These are phyloP conservation scores for Calliscelio sp. DNA, from an alignment of 2,888 invertebrate genomes.

Conservation along the genomic window DNA sequence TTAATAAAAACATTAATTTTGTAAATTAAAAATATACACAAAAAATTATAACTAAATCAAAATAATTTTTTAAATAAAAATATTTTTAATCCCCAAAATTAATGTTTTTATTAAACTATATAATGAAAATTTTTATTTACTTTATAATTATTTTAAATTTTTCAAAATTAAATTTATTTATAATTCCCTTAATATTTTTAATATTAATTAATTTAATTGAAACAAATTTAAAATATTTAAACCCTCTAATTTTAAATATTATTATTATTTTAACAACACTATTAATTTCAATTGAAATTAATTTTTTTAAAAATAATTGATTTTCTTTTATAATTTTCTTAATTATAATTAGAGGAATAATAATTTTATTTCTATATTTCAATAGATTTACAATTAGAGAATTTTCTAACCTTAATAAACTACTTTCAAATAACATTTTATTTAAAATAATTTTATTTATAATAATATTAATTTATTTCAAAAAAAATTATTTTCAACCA, in stretches of 20 bases:
- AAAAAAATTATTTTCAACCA: too few relatives aligned
- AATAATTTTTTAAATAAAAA: conserved; percentile 80
- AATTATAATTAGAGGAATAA: conserved; percentile 89
- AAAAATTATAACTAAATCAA: conserved; percentile 88
- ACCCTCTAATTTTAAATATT: conserved; percentile 78
- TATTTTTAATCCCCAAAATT: conserved; percentile 91
- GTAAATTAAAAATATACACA: conserved; percentile 89
- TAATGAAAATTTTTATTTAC: conserved; percentile 85
- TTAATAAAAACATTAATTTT: conserved; percentile 90
- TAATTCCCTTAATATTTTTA: conserved; percentile 86
- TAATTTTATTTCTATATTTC: conserved; percentile 90
- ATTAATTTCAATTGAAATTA: conserved; percentile 86
- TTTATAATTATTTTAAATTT: too few relatives aligned
- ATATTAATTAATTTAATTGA: too few relatives aligned
- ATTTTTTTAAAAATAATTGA: conserved; percentile 86
- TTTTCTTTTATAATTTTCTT: conserved; percentile 89
- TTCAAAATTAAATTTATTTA: conserved; percentile 86
- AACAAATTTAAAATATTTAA: conserved; percentile 14
- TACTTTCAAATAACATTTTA: too few relatives aligned
- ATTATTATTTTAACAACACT: conserved; percentile 86
- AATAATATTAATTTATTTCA: conserved; percentile 19
- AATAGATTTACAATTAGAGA: conserved; percentile 87
- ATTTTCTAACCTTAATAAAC: too few relatives aligned
- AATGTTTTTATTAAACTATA: conserved; percentile 89
- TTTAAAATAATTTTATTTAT: conserved; percentile 13